These are phyloP conservation scores for Pheucticus melanocephalus DNA, from an alignment of 2,113 vertebrate species.

Conservation along the genomic window DNA sequence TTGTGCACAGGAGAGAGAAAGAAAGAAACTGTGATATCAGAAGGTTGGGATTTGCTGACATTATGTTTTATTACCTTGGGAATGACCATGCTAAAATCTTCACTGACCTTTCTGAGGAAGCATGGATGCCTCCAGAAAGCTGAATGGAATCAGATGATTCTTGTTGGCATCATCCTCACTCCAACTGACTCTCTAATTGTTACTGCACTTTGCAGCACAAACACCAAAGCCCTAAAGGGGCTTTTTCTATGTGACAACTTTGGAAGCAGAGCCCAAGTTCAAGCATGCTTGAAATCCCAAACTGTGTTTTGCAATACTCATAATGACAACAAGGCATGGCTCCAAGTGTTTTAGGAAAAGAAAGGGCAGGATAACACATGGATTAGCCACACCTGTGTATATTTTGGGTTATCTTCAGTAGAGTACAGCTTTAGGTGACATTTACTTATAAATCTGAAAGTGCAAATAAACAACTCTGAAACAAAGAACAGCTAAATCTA, in stretches of 20 bases:
- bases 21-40: background rate
- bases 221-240: background rate
- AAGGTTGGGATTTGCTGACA: background rate
- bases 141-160: background rate
- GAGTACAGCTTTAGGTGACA: background rate
- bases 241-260: background rate
- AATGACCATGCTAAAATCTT: background rate
- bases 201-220: background rate
- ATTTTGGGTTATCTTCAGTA: background rate
- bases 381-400: background rate
- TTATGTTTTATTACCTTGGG: background rate
- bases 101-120: background rate
- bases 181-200: background rate
- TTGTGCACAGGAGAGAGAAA: background rate
- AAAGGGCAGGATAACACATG: background rate
- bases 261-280: background rate
- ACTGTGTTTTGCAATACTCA: background rate
- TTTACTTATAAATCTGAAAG: background rate
- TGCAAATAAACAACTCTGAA: background rate
- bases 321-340: background rate
- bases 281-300: background rate
- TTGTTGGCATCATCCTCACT: background rate
- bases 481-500: background rate
- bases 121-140: background rate
- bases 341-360: background rate